Evolutionary conservation across 2,888 invertebrate genomes (phyloP).

Genomic region (Thysanoteuthis rhombus): DNA sequence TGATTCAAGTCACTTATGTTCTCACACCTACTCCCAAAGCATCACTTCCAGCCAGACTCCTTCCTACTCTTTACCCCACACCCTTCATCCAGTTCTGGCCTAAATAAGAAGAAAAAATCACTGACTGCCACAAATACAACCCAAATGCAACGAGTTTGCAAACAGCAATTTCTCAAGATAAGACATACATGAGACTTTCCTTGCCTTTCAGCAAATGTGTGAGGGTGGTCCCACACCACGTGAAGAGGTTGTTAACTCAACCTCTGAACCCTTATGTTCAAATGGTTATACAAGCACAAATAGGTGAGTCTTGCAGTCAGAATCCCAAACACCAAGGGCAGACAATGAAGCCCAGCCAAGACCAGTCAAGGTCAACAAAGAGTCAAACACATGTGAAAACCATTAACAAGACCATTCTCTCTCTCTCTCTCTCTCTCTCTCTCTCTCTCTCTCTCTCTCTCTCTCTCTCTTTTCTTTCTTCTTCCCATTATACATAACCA

Average conservation of each 20-base stretch:
- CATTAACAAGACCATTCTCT: neutral
- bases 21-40: conserved; percentile 12
- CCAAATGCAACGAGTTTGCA: neutral
- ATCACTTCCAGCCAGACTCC: neutral
- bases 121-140: neutral
- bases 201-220: neutral
- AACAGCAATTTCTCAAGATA: neutral
- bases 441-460: neutral
- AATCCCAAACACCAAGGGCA: neutral
- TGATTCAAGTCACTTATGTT: neutral
- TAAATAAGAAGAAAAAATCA: no score
- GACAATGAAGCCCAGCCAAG: neutral
- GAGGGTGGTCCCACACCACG: neutral
- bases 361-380: neutral
- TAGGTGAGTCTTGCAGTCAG: neutral
- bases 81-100: neutral
- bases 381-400: neutral
- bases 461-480: neutral
- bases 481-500: neutral
- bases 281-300: neutral
- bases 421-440: neutral
- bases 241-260: neutral
- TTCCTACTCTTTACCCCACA: neutral
- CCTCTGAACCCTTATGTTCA: neutral
- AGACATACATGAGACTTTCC: neutral